Evolutionary conservation across 2,113 vertebrate species (phyloP).

Genomic region (Vombatus ursinus): DNA sequence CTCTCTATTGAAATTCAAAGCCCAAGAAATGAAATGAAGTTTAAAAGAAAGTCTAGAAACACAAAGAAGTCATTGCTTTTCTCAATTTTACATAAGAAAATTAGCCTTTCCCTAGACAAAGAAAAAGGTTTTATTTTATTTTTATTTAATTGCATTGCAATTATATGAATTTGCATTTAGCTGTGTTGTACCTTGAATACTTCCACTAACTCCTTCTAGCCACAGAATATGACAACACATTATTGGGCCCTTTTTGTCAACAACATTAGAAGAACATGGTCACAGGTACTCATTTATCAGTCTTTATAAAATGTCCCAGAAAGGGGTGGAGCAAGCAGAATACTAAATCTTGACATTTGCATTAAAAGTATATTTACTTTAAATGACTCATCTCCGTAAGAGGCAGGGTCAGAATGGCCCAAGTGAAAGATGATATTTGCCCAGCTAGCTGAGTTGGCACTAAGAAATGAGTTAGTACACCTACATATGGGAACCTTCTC

Average conservation of each 20-base stretch:
- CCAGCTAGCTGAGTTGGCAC: background rate
- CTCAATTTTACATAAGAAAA: background rate
- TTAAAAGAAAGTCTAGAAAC: constrained; percentile 12
- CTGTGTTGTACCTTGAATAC: background rate
- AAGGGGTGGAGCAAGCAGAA: background rate
- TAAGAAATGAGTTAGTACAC: background rate
- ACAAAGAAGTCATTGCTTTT: background rate
- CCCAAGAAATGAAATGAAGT: background rate
- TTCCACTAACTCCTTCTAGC: background rate
- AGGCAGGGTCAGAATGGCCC: background rate
- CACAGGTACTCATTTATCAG: background rate
- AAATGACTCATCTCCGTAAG: constrained; percentile 5
- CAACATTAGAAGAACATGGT: background rate
- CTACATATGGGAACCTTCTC: background rate
- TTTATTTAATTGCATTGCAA: background rate
- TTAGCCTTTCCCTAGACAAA: background rate
- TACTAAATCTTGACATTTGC: constrained; percentile 5
- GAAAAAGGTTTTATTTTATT: background rate
- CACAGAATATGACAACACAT: background rate
- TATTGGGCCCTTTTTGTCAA: background rate
- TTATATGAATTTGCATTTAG: background rate
- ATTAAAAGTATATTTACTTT: constrained; percentile 13
- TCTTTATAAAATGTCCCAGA: background rate
- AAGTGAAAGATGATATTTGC: background rate
- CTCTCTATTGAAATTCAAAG: constrained; percentile 32